Conservation (phyloP, 1,140 invertebrate genomes). For the Lanistes nyassanus region DNA sequence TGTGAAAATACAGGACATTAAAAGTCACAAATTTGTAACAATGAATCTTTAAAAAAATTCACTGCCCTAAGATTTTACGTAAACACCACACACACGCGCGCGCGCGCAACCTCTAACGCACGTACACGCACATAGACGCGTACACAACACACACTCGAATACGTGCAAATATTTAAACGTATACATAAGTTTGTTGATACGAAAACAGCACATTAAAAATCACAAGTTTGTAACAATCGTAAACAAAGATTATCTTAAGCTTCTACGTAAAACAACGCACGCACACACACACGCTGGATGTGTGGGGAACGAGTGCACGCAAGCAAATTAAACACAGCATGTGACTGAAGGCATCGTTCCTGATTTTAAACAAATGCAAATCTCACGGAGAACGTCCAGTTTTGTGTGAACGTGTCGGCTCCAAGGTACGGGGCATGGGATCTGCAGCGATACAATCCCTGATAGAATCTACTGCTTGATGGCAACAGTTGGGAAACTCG, state of each 20-base stretch:
- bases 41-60: background rate
- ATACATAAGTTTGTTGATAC: background rate
- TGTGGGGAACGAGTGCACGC: too few species aligned
- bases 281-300: too few species aligned
- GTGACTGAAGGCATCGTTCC: too few species aligned
- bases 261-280: background rate
- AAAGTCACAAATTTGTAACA: background rate
- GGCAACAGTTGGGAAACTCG: too few species aligned
- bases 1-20: background rate
- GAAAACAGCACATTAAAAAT: background rate
- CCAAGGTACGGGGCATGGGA: too few species aligned
- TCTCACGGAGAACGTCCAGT: too few species aligned
- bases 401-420: too few species aligned
- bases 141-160: conserved; percentile 3
- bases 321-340: too few species aligned
- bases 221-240: background rate
- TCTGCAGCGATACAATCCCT: too few species aligned
- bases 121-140: background rate
- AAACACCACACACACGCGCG: conserved; percentile 1
- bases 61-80: background rate
- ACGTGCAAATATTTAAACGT: background rate
- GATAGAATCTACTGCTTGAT: too few species aligned
- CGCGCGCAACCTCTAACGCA: background rate
- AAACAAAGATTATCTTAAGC: background rate
- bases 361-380: too few species aligned